Conservation (phyloP, 1,140 invertebrate genomes). For the Bombus confusus region DNA sequence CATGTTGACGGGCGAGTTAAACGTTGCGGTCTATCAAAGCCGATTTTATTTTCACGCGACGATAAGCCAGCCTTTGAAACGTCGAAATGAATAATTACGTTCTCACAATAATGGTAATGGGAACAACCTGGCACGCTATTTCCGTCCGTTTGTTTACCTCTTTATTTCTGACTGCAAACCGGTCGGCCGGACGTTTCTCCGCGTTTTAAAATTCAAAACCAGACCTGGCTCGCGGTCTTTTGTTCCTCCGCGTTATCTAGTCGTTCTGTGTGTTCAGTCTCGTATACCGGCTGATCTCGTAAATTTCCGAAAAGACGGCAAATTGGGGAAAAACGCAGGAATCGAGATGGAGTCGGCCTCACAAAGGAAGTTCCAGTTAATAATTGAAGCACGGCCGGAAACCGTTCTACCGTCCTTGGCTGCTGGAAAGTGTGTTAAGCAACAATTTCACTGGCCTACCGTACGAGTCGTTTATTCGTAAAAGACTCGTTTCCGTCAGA, state of each 20-base stretch:
- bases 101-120: constrained; percentile 52
- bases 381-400: constrained; percentile 10
- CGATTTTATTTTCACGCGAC: constrained; percentile 27
- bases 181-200: constrained; percentile 47
- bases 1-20: neutral
- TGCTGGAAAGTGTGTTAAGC: constrained; percentile 19
- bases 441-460: neutral
- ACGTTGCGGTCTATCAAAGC: neutral
- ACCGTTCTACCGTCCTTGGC: constrained; percentile 5
- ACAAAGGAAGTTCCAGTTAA: neutral
- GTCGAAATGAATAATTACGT: constrained; percentile 52
- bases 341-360: neutral
- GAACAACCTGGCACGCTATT: constrained; percentile 50
- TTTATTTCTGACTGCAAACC: constrained; percentile 53
- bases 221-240: constrained; percentile 14
- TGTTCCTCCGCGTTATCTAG: constrained; percentile 44
- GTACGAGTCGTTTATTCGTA: neutral
- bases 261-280: neutral
- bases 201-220: constrained; percentile 52
- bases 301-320: neutral
- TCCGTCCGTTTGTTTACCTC: constrained; percentile 52
- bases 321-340: neutral
- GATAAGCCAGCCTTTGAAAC: constrained; percentile 38
- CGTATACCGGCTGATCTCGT: neutral
- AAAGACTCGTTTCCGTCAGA: neutral